Conservation (phyloP, 1,140 invertebrate genomes). For the Pristionchus pacificus region DNA sequence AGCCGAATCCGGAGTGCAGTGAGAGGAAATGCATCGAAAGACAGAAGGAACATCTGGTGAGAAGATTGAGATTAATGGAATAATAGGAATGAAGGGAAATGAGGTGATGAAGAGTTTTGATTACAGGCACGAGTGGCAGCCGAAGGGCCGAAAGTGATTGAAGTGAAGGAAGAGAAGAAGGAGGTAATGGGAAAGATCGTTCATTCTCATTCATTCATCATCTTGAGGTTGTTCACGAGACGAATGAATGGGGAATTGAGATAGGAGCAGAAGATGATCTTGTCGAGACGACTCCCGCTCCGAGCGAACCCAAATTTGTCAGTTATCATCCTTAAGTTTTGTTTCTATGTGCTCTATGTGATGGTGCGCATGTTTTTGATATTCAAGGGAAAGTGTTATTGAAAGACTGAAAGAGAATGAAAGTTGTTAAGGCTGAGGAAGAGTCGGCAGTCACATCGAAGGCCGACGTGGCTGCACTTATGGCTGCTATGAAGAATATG, state of each 20-base stretch:
- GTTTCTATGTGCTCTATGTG: neutral
- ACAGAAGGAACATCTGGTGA: constrained; percentile 69
- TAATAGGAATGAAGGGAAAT: constrained; percentile 39
- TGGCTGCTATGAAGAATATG: neutral
- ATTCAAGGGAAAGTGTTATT: neutral
- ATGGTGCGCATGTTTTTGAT: neutral
- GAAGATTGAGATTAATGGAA: constrained; percentile 49
- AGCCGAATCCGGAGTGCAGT: constrained; percentile 86
- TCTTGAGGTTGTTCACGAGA: constrained; percentile 70
- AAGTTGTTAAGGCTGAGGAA: too few relatives aligned
- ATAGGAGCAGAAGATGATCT: neutral
- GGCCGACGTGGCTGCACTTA: neutral
- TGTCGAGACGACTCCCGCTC: neutral
- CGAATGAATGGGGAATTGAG: constrained; percentile 82
- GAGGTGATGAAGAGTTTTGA: constrained; percentile 42
- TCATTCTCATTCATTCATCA: neutral
- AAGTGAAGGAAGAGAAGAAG: constrained; percentile 43
- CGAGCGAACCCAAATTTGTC: neutral
- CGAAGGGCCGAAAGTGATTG: constrained; percentile 8
- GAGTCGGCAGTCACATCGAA: too few relatives aligned
- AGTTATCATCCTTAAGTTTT: too few relatives aligned
- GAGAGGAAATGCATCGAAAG: constrained; percentile 73
- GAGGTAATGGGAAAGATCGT: constrained; percentile 61
- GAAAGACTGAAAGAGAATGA: too few relatives aligned
- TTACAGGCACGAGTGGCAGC: constrained; percentile 19